Percentiles rank a stretch among this genome's conserved stretches.
Evolutionary conservation across 2,888 invertebrate genomes (phyloP).

Genomic region (Calameuta idolon): DNA sequence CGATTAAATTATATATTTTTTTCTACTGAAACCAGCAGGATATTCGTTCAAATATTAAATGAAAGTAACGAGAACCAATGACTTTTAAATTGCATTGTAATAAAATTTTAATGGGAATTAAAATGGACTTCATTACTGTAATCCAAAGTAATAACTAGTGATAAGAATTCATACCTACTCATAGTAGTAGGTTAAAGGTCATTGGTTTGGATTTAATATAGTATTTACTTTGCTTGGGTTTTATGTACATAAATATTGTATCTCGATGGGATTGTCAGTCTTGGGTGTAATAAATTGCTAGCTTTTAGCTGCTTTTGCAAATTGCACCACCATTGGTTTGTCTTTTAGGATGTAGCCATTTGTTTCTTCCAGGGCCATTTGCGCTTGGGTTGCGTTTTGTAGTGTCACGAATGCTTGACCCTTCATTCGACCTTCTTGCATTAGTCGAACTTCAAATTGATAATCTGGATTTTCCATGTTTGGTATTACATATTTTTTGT

Average conservation of each 20-base stretch:
- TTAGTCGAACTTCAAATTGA: constrained; percentile 76
- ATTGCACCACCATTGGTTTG: constrained; percentile 92
- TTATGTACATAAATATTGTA: constrained; percentile 17
- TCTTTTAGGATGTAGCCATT: constrained; percentile 89
- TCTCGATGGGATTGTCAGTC: constrained; percentile 4
- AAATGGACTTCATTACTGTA: neutral
- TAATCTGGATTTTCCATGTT: constrained; percentile 56
- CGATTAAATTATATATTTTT: neutral
- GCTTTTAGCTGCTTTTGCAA: constrained; percentile 71
- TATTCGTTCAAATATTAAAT: neutral
- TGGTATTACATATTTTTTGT: constrained; percentile 74
- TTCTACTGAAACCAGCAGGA: neutral
- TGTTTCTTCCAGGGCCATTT: constrained; percentile 83
- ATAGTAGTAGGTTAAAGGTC: neutral
- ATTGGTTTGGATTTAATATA: neutral
- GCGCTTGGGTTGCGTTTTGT: constrained; percentile 77
- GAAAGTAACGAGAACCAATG: neutral
- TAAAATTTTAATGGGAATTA: neutral
- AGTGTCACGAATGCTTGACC: constrained; percentile 94
- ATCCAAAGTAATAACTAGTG: neutral
- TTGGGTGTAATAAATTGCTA: constrained; percentile 23
- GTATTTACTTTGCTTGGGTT: constrained; percentile 6
- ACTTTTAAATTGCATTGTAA: neutral
- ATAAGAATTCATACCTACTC: neutral
- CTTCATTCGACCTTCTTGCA: constrained; percentile 97